Evolutionary conservation across 1,140 invertebrate genomes (phyloP).

Genomic region (Pseudomyrmex pallidus): DNA sequence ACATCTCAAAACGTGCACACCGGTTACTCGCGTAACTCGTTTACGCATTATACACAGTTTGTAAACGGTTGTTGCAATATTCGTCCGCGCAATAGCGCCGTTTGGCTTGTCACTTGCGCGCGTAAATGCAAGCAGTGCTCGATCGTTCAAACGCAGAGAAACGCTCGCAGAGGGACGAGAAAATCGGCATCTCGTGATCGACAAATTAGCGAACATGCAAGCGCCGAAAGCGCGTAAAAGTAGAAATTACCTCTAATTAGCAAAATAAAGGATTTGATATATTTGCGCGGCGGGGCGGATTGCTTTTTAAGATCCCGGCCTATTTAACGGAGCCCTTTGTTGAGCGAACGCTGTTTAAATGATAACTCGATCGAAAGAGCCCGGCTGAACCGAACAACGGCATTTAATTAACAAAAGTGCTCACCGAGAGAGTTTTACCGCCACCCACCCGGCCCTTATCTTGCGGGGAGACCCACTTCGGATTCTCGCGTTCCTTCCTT

Average conservation of each 20-base stretch:
- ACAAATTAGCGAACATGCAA: not conserved
- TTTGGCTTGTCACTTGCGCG: not conserved
- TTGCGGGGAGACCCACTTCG: conserved; percentile 49
- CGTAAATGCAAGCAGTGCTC: conserved; percentile 1
- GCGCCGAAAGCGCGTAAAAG: not conserved
- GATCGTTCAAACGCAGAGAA: not conserved
- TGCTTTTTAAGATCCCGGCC: conserved; percentile 77
- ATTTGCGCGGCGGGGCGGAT: conserved; percentile 72
- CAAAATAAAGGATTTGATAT: conserved; percentile 77
- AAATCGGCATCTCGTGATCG: conserved; percentile 9
- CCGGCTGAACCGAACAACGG: conserved; percentile 81
- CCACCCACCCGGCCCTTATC: conserved; percentile 21
- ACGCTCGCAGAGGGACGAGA: not conserved
- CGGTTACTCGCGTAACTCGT: too few species aligned
- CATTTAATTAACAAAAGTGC: conserved; percentile 84
- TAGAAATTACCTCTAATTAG: conserved; percentile 80
- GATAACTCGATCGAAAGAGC: conserved; percentile 83
- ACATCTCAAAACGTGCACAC: too few species aligned
- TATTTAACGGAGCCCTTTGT: conserved; percentile 75
- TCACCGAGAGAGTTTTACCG: conserved; percentile 77
- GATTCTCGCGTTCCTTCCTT: conserved; percentile 42
- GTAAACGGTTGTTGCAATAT: conserved; percentile 19
- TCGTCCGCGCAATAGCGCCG: not conserved
- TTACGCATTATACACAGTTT: not conserved
- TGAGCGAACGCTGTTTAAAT: conserved; percentile 78